These are phyloP conservation scores for Physella acuta DNA, from an alignment of 1,140 invertebrate genomes.

Conservation along the genomic window DNA sequence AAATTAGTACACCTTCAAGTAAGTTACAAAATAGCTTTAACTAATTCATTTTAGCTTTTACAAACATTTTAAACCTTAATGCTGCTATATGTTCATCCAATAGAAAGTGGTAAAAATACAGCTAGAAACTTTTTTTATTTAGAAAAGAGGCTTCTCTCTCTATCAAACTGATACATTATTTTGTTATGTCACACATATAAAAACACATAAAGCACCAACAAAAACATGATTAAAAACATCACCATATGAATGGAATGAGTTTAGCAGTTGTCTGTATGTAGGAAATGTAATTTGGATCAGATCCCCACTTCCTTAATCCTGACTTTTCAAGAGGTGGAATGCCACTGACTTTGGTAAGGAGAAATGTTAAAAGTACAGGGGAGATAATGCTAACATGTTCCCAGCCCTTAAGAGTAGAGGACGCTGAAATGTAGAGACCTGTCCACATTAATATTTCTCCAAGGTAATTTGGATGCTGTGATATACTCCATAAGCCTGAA, in stretches of 20 bases:
- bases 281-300: slow-evolving; percentile 43
- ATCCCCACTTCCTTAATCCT: slow-evolving; percentile 51
- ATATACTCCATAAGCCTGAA: slow-evolving; percentile 79
- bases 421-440: slow-evolving; percentile 75
- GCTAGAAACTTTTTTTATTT: too few relatives aligned
- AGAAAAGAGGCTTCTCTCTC: too few relatives aligned
- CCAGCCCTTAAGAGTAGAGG: slow-evolving; percentile 38
- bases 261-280: slow-evolving; percentile 52
- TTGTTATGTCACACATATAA: too few relatives aligned
- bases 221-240: too few relatives aligned
- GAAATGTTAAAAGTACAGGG: slow-evolving; percentile 49
- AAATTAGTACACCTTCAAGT: too few relatives aligned
- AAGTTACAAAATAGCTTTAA: too few relatives aligned
- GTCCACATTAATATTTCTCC: slow-evolving; percentile 92
- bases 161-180: too few relatives aligned
- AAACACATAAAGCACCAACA: too few relatives aligned
- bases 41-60: too few relatives aligned
- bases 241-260: slow-evolving; percentile 54
- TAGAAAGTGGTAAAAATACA: too few relatives aligned
- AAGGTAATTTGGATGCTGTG: slow-evolving; percentile 92
- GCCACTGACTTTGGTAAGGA: slow-evolving; percentile 53
- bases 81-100: too few relatives aligned
- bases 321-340: slow-evolving; percentile 53
- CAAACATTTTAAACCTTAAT: too few relatives aligned
- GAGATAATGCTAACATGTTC: slow-evolving; percentile 53